A percentile compares a stretch with the other conserved stretches of the same genome.
These are phyloP conservation scores for Eupeodes luniger DNA, from an alignment of 2,888 invertebrate genomes.

Conservation along the genomic window DNA sequence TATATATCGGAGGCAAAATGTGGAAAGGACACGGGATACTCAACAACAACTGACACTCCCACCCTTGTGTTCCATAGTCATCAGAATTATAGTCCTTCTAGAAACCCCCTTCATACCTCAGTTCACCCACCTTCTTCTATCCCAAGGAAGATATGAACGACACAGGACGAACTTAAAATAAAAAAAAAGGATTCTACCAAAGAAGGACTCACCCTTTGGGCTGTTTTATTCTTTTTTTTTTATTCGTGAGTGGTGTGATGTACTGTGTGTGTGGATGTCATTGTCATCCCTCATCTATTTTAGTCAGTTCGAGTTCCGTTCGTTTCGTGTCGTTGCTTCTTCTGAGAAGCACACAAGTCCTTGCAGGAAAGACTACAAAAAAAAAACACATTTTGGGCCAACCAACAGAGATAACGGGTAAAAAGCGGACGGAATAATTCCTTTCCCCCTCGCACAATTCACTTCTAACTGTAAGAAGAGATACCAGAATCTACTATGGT, in stretches of 20 bases:
- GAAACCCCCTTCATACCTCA: neutral
- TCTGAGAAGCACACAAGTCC: conserved; percentile 59
- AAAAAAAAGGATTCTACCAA: conserved; percentile 48
- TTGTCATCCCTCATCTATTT: conserved; percentile 76
- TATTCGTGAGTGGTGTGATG: conserved; percentile 38
- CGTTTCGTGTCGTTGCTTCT: conserved; percentile 74
- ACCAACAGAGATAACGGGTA: conserved; percentile 74
- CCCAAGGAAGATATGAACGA: conserved; percentile 64
- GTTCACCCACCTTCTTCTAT: conserved; percentile 29
- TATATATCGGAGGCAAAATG: conserved; percentile 57
- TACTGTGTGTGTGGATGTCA: conserved; percentile 68
- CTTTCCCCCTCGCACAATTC: conserved; percentile 17
- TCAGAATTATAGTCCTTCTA: conserved; percentile 75
- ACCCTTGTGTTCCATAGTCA: conserved; percentile 74
- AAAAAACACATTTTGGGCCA: conserved; percentile 63
- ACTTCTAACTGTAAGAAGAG: conserved; percentile 61
- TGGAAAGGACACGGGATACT: conserved; percentile 76
- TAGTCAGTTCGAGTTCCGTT: conserved; percentile 76
- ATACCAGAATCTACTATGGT: conserved; percentile 62
- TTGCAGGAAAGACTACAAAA: conserved; percentile 22
- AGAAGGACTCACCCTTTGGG: conserved; percentile 74
- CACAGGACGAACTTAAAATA: conserved; percentile 59
- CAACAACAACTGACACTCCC: conserved; percentile 76
- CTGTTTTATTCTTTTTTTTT: conserved; percentile 20
- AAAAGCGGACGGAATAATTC: conserved; percentile 72